phyloP scores from a whole-genome alignment of 2,113 vertebrate species.

The Delphinapterus leucas region DNA sequence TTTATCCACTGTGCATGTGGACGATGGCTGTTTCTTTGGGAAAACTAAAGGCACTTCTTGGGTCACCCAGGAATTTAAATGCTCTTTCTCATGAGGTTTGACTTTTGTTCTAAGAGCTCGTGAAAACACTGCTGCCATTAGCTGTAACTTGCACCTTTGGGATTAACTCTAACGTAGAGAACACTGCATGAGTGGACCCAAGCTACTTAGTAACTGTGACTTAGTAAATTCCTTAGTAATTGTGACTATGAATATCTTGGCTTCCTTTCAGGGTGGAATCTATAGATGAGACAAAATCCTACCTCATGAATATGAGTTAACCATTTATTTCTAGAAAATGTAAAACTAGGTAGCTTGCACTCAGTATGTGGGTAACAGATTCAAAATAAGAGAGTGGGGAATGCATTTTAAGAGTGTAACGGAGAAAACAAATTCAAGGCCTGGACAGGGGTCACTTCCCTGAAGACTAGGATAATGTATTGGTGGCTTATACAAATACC shows the following conservation, averaged over 20 bases:
- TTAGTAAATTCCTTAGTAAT: not conserved
- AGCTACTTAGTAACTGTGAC: not conserved
- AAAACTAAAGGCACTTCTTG: slow-evolving; percentile 20
- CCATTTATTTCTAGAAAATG: slow-evolving; percentile 1
- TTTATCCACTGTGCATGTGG: not conserved
- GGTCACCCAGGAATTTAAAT: not conserved
- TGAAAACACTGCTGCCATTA: not conserved
- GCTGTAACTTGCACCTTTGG: not conserved
- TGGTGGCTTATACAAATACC: not conserved
- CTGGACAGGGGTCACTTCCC: not conserved
- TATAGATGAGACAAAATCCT: slow-evolving; percentile 29
- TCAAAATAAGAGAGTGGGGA: not conserved
- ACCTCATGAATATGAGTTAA: slow-evolving; percentile 17
- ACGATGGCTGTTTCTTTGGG: not conserved
- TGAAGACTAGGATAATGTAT: not conserved
- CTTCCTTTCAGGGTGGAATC: slow-evolving; percentile 23
- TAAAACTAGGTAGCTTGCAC: not conserved
- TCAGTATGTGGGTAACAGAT: not conserved
- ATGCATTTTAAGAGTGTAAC: not conserved
- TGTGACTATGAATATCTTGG: not conserved
- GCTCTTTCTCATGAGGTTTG: slow-evolving; percentile 7
- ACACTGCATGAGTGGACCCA: not conserved
- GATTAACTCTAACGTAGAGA: slow-evolving; percentile 39
- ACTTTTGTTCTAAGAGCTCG: slow-evolving; percentile 25
- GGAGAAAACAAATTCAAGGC: not conserved